These are phyloP conservation scores for Gadopsis bispinosus DNA, from an alignment of 2,797 vertebrate species.

Conservation along the genomic window DNA sequence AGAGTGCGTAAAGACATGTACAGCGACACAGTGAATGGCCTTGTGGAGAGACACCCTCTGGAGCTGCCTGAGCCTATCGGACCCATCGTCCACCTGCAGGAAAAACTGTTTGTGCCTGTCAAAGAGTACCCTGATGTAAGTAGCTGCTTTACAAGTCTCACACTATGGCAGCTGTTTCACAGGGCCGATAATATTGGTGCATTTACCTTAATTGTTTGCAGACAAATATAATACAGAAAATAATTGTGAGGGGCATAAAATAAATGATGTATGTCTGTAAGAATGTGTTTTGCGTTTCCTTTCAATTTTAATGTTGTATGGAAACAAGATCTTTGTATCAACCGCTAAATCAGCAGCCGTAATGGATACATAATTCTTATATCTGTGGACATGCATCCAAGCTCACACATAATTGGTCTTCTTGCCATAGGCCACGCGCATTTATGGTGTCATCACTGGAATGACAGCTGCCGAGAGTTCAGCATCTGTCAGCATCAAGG, in stretches of 20 bases:
- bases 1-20: conserved; percentile 91
- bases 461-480: conserved; percentile 37
- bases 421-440: conserved; percentile 21
- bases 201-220: neutral
- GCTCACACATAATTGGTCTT: conserved; percentile 11
- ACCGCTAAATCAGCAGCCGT: conserved; percentile 9
- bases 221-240: neutral
- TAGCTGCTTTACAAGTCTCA: conserved; percentile 23
- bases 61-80: conserved; percentile 87
- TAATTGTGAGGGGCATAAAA: neutral
- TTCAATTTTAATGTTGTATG: neutral
- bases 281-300: neutral
- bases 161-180: neutral
- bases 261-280: neutral
- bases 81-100: conserved; percentile 88
- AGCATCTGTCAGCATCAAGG: conserved; percentile 24
- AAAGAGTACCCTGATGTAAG: conserved; percentile 90
- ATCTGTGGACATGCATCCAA: neutral
- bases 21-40: conserved; percentile 87
- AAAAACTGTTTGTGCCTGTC: conserved; percentile 90
- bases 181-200: neutral
- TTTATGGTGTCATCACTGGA: conserved; percentile 35
- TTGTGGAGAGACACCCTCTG: conserved; percentile 87
- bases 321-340: neutral
- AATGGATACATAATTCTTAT: neutral